Conservation (phyloP, 2,888 invertebrate genomes). For the Geotrupes spiniger region DNA sequence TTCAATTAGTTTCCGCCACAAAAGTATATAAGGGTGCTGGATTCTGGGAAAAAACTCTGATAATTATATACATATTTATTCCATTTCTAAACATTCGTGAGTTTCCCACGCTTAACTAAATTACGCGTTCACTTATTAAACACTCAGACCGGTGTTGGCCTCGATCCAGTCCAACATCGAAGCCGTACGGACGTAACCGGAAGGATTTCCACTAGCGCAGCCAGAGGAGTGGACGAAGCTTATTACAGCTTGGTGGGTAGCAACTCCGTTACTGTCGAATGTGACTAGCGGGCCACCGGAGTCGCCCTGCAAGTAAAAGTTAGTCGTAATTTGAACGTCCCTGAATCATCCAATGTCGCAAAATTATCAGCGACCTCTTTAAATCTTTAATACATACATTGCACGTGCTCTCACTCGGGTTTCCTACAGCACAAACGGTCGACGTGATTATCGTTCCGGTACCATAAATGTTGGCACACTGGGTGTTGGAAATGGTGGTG, state of each 20-base stretch:
- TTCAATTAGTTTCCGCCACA: too few relatives aligned
- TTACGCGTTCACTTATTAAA: too few relatives aligned
- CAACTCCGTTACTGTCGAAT: conserved; percentile 13
- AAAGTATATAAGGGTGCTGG: too few relatives aligned
- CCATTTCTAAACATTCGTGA: too few relatives aligned
- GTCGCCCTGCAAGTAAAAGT: conserved; percentile 35
- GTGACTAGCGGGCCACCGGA: conserved; percentile 38
- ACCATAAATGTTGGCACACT: conserved; percentile 32
- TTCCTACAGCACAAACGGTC: conserved; percentile 34
- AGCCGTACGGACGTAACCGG: conserved; percentile 35
- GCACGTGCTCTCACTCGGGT: conserved; percentile 36
- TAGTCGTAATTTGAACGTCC: neutral
- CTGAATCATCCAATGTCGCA: too few relatives aligned
- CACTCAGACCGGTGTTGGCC: conserved; percentile 16
- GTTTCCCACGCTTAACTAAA: too few relatives aligned
- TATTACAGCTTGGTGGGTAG: conserved; percentile 36
- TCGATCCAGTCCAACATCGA: conserved; percentile 34
- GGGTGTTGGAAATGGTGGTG: conserved; percentile 32
- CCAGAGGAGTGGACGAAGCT: conserved; percentile 35
- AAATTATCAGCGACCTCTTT: too few relatives aligned
- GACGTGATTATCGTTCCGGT: conserved; percentile 22
- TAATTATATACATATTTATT: too few relatives aligned
- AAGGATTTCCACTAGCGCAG: conserved; percentile 37
- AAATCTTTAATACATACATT: conserved; percentile 31
- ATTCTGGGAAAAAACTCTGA: too few relatives aligned